Conservation (phyloP, 92 coral and sea anemone genomes). For the Zoanthus solanderi region DNA sequence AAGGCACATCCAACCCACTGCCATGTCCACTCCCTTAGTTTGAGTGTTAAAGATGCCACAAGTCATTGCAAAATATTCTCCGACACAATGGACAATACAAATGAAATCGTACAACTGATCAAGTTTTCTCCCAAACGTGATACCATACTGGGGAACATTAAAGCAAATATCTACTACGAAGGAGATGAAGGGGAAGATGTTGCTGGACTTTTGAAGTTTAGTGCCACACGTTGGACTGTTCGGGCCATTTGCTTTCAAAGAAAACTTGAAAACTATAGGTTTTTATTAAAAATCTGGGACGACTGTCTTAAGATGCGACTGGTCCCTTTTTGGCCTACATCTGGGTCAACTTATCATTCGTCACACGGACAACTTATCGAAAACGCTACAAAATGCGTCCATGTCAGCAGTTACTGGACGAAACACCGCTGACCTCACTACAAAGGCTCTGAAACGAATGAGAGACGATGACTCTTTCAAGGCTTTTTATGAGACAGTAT, state of each 20-base stretch:
- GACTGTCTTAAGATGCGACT: constrained; percentile 54
- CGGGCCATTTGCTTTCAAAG: constrained; percentile 70
- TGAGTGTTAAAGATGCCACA: constrained; percentile 59
- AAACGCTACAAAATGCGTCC: constrained; percentile 37
- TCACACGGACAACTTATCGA: constrained; percentile 57
- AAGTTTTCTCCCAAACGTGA: constrained; percentile 66
- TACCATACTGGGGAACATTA: constrained; percentile 49
- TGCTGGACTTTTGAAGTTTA: constrained; percentile 66
- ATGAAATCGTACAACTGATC: constrained; percentile 58
- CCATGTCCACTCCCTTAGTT: constrained; percentile 55
- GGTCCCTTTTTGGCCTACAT: constrained; percentile 62
- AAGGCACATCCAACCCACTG: constrained; percentile 64
- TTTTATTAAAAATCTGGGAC: constrained; percentile 58
- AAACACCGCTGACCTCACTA: constrained; percentile 37
- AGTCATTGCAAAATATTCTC: constrained; percentile 53
- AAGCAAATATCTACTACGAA: constrained; percentile 49
- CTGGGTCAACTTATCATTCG: constrained; percentile 51
- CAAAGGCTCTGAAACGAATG: constrained; percentile 47
- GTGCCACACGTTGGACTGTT: constrained; percentile 74
- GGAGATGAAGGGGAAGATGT: constrained; percentile 40
- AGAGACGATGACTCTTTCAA: constrained; percentile 42
- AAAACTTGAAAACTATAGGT: constrained; percentile 62
- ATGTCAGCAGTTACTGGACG: constrained; percentile 47
- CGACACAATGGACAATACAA: constrained; percentile 53
- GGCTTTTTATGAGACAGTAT: constrained; percentile 43